These are phyloP conservation scores for Heliconius aoede DNA, from an alignment of 2,888 invertebrate species.

Conservation along the genomic window DNA sequence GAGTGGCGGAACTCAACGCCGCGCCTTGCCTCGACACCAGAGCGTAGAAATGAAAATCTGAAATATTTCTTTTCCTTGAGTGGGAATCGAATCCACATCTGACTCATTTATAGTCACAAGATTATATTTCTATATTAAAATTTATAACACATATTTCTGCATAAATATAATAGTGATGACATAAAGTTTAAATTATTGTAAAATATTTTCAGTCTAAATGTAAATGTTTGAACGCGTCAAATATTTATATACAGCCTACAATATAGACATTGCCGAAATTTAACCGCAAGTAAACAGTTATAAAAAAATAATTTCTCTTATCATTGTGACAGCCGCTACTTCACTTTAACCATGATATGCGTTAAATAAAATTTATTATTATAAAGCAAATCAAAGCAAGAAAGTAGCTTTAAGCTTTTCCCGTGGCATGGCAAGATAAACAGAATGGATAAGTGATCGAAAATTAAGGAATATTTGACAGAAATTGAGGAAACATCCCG, in stretches of 20 bases:
- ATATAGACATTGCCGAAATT: conserved; percentile 40
- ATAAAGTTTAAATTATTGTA: conserved; percentile 25
- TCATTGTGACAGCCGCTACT: conserved; percentile 34
- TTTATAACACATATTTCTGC: neutral
- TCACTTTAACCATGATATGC: conserved; percentile 13
- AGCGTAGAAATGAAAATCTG: neutral
- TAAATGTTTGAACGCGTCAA: conserved; percentile 33
- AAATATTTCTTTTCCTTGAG: neutral
- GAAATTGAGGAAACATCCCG: too few relatives aligned
- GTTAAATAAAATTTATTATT: neutral
- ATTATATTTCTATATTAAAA: too few relatives aligned
- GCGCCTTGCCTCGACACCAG: neutral
- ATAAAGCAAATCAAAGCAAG: neutral
- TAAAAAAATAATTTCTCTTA: conserved; percentile 34
- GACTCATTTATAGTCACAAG: neutral
- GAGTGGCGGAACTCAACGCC: neutral
- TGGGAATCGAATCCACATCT: neutral
- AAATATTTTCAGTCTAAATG: conserved; percentile 20
- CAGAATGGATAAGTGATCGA: too few relatives aligned
- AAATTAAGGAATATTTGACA: too few relatives aligned
- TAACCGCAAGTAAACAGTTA: conserved; percentile 34
- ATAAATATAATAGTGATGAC: conserved; percentile 34
- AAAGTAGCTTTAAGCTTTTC: too few relatives aligned
- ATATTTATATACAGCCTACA: conserved; percentile 30
- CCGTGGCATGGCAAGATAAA: too few relatives aligned